Percentiles rank a stretch among this genome's conserved stretches.
These are phyloP conservation scores for Sphaerophoria rueppellii DNA, from an alignment of 2,888 invertebrate genomes.

Conservation along the genomic window DNA sequence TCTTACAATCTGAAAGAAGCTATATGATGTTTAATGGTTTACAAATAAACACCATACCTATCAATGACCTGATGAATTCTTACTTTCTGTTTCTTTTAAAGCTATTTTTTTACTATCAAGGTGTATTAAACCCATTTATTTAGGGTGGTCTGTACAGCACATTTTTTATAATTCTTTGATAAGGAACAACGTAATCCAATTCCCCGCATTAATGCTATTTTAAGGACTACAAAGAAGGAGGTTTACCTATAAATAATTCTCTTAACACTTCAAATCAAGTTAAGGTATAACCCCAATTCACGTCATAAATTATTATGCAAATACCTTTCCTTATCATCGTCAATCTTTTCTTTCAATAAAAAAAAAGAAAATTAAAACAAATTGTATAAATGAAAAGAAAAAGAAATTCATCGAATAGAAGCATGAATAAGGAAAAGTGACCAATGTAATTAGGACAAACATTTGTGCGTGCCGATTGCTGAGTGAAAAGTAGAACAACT, in stretches of 20 bases:
- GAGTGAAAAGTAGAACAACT: constrained; percentile 6
- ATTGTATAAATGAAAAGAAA: neutral
- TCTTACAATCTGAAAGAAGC: no score
- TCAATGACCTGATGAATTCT: no score
- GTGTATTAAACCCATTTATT: no score
- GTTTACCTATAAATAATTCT: neutral
- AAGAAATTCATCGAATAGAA: neutral
- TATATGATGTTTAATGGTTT: no score
- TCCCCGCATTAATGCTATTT: neutral
- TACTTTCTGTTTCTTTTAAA: no score
- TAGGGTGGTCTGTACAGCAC: no score
- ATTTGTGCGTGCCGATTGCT: constrained; percentile 18
- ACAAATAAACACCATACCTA: no score
- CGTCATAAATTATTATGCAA: constrained; percentile 17
- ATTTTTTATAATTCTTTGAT: no score
- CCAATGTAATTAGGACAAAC: constrained; percentile 2
- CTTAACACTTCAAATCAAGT: neutral
- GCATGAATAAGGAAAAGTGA: neutral
- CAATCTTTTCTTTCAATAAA: constrained; percentile 10
- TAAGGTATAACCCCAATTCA: neutral
- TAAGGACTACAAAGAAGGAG: neutral
- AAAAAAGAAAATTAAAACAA: neutral
- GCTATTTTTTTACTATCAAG: no score
- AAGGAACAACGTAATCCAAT: no score
- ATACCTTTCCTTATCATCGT: constrained; percentile 19